A percentile compares a stretch with the other conserved stretches of the same genome.
These are phyloP conservation scores for Octonoba sinensis DNA, from an alignment of 2,888 invertebrate genomes.

Conservation along the genomic window DNA sequence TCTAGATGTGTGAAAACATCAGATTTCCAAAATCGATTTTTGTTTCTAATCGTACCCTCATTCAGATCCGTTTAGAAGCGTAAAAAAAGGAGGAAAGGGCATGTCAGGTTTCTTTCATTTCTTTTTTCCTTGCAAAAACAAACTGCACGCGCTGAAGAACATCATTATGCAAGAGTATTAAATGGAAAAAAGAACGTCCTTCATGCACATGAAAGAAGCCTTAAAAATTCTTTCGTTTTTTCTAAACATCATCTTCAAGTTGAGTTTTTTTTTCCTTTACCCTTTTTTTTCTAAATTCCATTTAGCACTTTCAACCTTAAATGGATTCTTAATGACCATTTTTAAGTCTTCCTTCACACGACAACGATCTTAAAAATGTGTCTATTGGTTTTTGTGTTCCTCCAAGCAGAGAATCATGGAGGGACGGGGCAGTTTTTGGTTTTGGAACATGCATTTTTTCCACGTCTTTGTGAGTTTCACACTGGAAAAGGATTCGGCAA, in stretches of 20 bases:
- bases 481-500: not conserved
- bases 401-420: not conserved
- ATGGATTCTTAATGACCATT: conserved; percentile 60
- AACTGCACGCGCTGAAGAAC: not conserved
- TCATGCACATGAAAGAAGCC: conserved; percentile 25
- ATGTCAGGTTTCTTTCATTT: too few relatives aligned
- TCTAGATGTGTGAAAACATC: too few relatives aligned
- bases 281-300: conserved; percentile 50
- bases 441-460: not conserved
- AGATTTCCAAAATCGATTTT: too few relatives aligned
- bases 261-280: conserved; percentile 10
- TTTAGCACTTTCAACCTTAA: conserved; percentile 62
- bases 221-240: conserved; percentile 27
- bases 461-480: not conserved
- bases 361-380: not conserved
- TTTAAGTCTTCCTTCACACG: conserved; percentile 56
- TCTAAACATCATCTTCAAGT: not conserved
- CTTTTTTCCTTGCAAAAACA: too few relatives aligned
- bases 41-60: too few relatives aligned
- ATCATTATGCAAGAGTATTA: conserved; percentile 14
- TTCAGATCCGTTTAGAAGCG: too few relatives aligned
- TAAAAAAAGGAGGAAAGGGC: too few relatives aligned
- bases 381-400: conserved; percentile 7
- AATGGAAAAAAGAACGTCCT: not conserved
- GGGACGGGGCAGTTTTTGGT: too few relatives aligned